Percentiles rank a stretch among this genome's conserved stretches.
These are phyloP conservation scores for Heptranchias perlo DNA, from an alignment of 2,113 vertebrate genomes.

Conservation along the genomic window DNA sequence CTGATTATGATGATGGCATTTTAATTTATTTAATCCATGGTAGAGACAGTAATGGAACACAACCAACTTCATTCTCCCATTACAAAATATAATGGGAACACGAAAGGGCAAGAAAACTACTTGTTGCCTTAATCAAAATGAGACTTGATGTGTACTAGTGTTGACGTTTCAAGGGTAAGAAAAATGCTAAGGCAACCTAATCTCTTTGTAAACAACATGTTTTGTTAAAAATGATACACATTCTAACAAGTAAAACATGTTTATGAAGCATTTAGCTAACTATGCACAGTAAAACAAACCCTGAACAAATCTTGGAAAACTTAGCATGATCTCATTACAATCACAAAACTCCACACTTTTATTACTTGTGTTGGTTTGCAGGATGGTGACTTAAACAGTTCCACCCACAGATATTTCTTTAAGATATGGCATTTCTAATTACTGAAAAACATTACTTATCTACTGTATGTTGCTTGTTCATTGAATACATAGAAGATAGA, in stretches of 20 bases:
- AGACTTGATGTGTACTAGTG: not conserved
- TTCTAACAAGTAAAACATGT: not conserved
- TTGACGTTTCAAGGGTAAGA: not conserved
- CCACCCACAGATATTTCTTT: not conserved
- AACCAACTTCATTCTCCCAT: not conserved
- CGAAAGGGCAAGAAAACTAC: not conserved
- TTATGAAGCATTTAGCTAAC: not conserved
- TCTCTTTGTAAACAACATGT: not conserved
- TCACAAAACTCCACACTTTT: not conserved
- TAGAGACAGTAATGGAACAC: slow-evolving; percentile 21
- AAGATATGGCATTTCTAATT: not conserved
- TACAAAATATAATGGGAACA: slow-evolving; percentile 15
- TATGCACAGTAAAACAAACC: not conserved
- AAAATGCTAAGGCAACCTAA: not conserved
- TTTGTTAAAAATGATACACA: not conserved
- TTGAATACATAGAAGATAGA: not conserved
- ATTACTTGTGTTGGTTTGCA: not conserved
- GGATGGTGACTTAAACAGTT: not conserved
- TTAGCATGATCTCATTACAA: not conserved
- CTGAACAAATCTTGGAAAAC: not conserved
- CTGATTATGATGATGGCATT: slow-evolving; percentile 38
- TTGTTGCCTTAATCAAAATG: not conserved
- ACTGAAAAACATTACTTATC: not conserved
- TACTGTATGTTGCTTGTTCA: not conserved
- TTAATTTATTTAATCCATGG: slow-evolving; percentile 30